Base-by-base conservation (phyloP, 2,113 vertebrate species). In the Prionailurus viverrinus region DNA sequence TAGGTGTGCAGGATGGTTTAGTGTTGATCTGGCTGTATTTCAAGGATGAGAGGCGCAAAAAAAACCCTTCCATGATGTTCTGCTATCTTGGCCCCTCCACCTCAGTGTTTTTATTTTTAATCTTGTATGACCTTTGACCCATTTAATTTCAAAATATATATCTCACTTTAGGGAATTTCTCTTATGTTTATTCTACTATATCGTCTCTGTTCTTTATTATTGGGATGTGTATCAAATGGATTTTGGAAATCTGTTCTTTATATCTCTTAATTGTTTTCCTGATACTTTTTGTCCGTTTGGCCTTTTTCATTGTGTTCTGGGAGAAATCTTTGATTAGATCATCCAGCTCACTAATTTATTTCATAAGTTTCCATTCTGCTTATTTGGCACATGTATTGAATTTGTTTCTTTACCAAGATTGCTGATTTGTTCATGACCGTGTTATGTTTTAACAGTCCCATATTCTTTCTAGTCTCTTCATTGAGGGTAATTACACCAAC, bases 81-180 rank as follows among this genome's bases (percentile, higher is more conserved):
- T 45, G 45, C 45, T 45, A 9, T 45, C 45, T 45, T 45, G 45
- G 45, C 45, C 45, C 45, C 45, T 45, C 45, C 45, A 45, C 45
- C 45, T 73, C 39, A 82, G 15, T 71, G 8, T 74, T 89, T 91
- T 94, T 88, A 19, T 93, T 90, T 95, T 95, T 78, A 84, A 96
- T 91, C 80, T 76, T 87, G 13, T 55, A 39, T 82, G 12, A 65
- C 36, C 36, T 96, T 84, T 76, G 90, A 48, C 65, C 65, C 29
- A 39, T 48, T 97, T n/a, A 41, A 96, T 68, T 53, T 92, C 55
- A 94, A 79, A 94, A 79, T 53, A 78, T 29, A 53, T 68, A 39
- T 66, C n/a, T 94, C 71, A 89, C 45, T 91, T 94, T 61, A 45
- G 68, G 31, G 10, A 74, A 82, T 87, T 89, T 74, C 48, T n/a